Percentiles rank a stretch among this genome's conserved stretches.
These are phyloP conservation scores for Naso thynnoides DNA, from an alignment of 2,797 vertebrate species.

Conservation along the genomic window DNA sequence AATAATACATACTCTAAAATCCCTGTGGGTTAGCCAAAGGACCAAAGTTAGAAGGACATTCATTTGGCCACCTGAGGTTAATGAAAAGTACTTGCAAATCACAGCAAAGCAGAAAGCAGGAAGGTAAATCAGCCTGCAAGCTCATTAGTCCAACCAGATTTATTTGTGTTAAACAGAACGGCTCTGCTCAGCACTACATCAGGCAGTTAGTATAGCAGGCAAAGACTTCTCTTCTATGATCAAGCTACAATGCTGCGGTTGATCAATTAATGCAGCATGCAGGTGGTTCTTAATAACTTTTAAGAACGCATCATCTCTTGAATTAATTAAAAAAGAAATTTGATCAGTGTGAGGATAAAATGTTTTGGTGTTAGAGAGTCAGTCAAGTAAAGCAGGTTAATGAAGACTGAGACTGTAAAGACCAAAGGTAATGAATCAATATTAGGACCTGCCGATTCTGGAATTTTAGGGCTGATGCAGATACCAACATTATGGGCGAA, in stretches of 20 bases:
- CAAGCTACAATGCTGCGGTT: background rate
- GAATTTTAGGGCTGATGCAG: no score
- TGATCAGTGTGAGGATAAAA: background rate
- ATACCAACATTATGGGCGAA: no score
- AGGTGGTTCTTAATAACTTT: constrained; percentile 1
- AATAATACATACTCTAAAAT: background rate
- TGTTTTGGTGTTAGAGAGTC: background rate
- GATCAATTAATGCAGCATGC: background rate
- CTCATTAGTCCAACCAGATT: constrained; percentile 58
- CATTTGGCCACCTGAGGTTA: constrained; percentile 57
- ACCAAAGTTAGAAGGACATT: constrained; percentile 49
- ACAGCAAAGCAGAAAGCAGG: constrained; percentile 36
- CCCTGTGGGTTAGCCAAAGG: constrained; percentile 22
- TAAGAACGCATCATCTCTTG: background rate
- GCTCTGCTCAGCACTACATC: constrained; percentile 37
- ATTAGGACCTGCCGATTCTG: background rate
- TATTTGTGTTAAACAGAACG: constrained; percentile 46
- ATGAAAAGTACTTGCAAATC: constrained; percentile 64
- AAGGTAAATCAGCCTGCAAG: constrained; percentile 53
- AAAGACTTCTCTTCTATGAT: constrained; percentile 8
- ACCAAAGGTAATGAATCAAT: background rate
- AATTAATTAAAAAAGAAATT: background rate
- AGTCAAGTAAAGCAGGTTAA: background rate
- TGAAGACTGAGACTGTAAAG: background rate
- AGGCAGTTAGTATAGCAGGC: constrained; percentile 33